A percentile compares a stretch with the other conserved stretches of the same genome.
phyloP scores from a whole-genome alignment of 2,888 invertebrate species.

The Saturnia japonica region DNA sequence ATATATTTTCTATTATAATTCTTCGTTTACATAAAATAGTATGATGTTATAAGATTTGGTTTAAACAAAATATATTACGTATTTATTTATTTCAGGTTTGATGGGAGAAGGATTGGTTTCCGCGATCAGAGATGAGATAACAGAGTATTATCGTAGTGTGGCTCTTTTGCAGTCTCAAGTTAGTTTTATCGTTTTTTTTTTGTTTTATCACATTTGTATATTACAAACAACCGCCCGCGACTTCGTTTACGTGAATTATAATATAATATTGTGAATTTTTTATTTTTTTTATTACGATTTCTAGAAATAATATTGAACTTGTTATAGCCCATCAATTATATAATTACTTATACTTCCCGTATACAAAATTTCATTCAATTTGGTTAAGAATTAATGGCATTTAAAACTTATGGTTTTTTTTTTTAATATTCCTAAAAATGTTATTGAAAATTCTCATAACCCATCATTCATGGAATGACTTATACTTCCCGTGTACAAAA shows the following conservation, averaged over 20 bases:
- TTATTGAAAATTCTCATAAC: no score
- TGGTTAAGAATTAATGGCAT: no score
- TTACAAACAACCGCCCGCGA: neutral
- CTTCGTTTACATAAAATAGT: neutral
- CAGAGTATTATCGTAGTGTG: constrained; percentile 93
- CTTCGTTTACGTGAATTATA: neutral
- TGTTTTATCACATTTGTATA: neutral
- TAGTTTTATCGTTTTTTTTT: neutral
- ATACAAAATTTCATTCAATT: no score
- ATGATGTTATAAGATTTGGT: neutral
- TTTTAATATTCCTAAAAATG: no score
- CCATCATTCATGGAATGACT: no score
- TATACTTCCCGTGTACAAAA: no score
- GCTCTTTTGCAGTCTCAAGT: constrained; percentile 94
- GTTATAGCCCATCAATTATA: no score
- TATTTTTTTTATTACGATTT: no score
- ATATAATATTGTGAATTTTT: no score
- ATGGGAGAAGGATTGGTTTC: constrained; percentile 94
- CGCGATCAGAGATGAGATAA: constrained; percentile 91
- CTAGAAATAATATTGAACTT: no score
- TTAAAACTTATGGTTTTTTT: no score
- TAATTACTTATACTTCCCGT: no score
- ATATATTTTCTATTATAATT: constrained; percentile 16
- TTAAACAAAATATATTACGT: neutral
- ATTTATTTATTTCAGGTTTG: constrained; percentile 76